These are phyloP conservation scores for Halyomorpha halys DNA, from an alignment of 1,140 invertebrate species.

Conservation along the genomic window DNA sequence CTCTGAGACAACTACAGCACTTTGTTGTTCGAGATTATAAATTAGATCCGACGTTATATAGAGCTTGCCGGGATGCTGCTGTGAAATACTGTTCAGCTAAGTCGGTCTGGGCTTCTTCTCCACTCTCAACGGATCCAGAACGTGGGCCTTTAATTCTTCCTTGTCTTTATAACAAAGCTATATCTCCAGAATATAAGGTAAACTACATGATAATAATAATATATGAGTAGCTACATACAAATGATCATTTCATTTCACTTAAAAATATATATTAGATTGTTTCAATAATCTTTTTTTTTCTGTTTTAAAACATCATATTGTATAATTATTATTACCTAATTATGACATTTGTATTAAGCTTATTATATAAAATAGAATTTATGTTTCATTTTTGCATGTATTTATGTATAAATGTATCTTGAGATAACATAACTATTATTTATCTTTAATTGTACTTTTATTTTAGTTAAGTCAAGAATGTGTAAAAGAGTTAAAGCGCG, in stretches of 20 bases:
- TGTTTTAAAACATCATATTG: no score
- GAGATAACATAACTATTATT: no score
- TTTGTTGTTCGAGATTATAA: slow-evolving; percentile 92
- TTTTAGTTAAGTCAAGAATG: slow-evolving; percentile 49
- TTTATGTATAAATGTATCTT: no score
- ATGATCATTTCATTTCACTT: no score
- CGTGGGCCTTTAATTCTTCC: slow-evolving; percentile 72
- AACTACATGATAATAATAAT: no score
- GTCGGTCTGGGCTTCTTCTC: slow-evolving; percentile 61
- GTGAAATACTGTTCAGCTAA: slow-evolving; percentile 67
- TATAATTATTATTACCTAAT: no score
- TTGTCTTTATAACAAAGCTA: slow-evolving; percentile 71
- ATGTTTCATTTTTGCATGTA: no score
- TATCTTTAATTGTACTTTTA: slow-evolving; percentile 3
- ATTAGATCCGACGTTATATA: slow-evolving; percentile 80
- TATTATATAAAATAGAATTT: no score
- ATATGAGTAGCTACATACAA: no score
- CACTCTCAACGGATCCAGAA: slow-evolving; percentile 44
- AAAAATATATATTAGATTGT: no score
- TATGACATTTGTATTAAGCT: no score
- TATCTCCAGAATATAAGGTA: slow-evolving; percentile 12
- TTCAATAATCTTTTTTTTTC: no score
- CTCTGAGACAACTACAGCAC: slow-evolving; percentile 91
- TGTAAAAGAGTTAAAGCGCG: slow-evolving; percentile 70
- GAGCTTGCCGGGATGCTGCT: slow-evolving; percentile 79